Evolutionary conservation across 1,140 invertebrate species (phyloP), one percentile per base, ranked within the genome.

Genomic region (Neuroterus valhalla): DNA sequence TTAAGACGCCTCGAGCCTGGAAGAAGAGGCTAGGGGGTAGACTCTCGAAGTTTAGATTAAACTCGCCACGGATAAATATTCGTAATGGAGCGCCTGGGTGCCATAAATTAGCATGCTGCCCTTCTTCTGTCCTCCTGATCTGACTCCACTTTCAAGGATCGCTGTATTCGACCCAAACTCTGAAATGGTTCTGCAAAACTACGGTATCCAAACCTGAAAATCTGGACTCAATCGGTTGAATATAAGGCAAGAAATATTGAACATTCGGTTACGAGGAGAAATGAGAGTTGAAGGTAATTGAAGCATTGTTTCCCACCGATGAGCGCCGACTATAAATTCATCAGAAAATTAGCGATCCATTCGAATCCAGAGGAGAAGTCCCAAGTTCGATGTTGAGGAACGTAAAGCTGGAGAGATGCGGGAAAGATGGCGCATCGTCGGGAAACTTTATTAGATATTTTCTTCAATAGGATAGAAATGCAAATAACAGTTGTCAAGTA

Each of bases 41-140:
- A 86, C 81, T 87, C 85, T 84, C 85, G 73, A 90, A 90, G 88
- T 90, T 90, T 90, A 90, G 88, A 90, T 90, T 90, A 90, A 90
- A 90, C 88, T 87, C 87, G 84, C 86, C 83, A 82, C 83, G 88
- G 86, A 90, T 90, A 90, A 90, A 90, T 90, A 90, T 90, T 90
- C 88, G 88, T 90, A 90, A 90, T 90, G 85, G 89, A 90, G 86
- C 89, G 84, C 88, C 87, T 82, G 89, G 88, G 89, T 89, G 87
- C 87, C 78, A 90, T 90, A 90, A 90, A 90, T 90, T 90, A 90
- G 87, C 83, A 89, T 90, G 87, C 83, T 83, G 84, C 81, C 82
- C 70, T 78, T 75, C 78, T 80, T 81, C 76, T 79, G 75, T 82
- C 78, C 81, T 83, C 78, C 76, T 81, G 79, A 80, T 85, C 82